Conservation (phyloP, 2,888 invertebrate genomes). For the Dolichomitus sp. region DNA sequence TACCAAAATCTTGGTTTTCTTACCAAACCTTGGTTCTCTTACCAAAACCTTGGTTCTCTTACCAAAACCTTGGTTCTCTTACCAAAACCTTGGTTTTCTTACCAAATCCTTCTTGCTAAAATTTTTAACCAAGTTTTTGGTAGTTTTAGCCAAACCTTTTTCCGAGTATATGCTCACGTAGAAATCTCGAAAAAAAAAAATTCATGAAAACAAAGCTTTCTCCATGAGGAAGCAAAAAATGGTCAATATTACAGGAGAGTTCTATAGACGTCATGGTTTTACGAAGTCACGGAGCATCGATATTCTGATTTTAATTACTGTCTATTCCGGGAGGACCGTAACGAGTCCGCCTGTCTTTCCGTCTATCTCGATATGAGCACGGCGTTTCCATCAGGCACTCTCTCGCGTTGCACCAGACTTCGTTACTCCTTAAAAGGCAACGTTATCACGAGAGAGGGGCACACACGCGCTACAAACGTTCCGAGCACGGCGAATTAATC, state of each 20-base stretch:
- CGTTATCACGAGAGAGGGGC: slow-evolving; percentile 60
- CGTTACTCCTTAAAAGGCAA: slow-evolving; percentile 67
- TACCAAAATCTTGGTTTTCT: too few relatives aligned
- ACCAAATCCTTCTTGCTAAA: too few relatives aligned
- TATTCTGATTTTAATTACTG: slow-evolving; percentile 65
- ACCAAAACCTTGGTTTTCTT: too few relatives aligned
- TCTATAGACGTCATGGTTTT: background rate
- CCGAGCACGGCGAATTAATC: slow-evolving; percentile 63
- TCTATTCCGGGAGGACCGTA: slow-evolving; percentile 58
- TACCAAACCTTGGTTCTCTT: too few relatives aligned
- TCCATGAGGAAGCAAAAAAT: background rate
- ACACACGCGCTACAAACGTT: slow-evolving; percentile 48
- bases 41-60: too few relatives aligned
- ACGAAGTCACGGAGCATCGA: slow-evolving; percentile 34
- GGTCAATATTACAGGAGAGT: background rate
- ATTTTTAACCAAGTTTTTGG: too few relatives aligned
- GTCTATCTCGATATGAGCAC: slow-evolving; percentile 38
- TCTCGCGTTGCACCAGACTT: slow-evolving; percentile 54
- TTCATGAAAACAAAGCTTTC: background rate
- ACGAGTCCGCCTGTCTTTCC: slow-evolving; percentile 60
- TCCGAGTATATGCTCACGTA: too few relatives aligned
- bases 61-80: too few relatives aligned
- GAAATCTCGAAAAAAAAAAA: too few relatives aligned
- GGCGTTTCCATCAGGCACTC: slow-evolving; percentile 41
- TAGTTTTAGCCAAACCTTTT: too few relatives aligned